Evolutionary conservation across 1,140 invertebrate genomes (phyloP).

Genomic region (Drosophila repleta): DNA sequence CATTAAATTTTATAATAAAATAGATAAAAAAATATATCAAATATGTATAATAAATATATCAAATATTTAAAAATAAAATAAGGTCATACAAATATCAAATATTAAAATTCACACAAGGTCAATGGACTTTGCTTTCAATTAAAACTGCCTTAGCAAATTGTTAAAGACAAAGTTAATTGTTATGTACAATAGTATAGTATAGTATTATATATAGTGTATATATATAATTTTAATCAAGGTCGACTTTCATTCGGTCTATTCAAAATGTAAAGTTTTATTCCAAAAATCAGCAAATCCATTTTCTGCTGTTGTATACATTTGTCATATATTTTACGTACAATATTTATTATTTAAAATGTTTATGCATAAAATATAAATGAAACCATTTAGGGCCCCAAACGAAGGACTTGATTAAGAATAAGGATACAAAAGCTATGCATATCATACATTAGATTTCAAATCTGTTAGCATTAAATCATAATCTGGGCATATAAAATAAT

Average conservation of each 20-base stretch:
- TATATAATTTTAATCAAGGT: no score
- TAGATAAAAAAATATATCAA: no score
- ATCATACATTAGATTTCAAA: conserved; percentile 59
- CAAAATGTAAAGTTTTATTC: conserved; percentile 72
- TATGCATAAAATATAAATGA: conserved; percentile 55
- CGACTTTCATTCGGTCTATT: conserved; percentile 6
- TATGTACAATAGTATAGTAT: no score
- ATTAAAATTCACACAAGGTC: no score
- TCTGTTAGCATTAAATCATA: conserved; percentile 53
- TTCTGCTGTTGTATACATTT: conserved; percentile 57
- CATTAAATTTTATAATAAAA: no score
- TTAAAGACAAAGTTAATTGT: no score
- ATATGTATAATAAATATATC: no score
- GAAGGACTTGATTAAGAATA: conserved; percentile 1
- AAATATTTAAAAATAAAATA: no score
- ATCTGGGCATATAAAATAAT: conserved; percentile 6
- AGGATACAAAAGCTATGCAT: conserved; percentile 10
- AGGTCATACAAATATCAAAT: no score
- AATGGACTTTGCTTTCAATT: no score
- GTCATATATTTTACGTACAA: conserved; percentile 29
- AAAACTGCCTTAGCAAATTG: no score
- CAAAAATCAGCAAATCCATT: conserved; percentile 59
- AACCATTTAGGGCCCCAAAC: conserved; percentile 45
- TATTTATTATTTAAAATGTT: conserved; percentile 28
- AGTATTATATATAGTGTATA: no score